phyloP scores from a whole-genome alignment of 2,888 invertebrate genomes.

The Parascotia fuliginaria region DNA sequence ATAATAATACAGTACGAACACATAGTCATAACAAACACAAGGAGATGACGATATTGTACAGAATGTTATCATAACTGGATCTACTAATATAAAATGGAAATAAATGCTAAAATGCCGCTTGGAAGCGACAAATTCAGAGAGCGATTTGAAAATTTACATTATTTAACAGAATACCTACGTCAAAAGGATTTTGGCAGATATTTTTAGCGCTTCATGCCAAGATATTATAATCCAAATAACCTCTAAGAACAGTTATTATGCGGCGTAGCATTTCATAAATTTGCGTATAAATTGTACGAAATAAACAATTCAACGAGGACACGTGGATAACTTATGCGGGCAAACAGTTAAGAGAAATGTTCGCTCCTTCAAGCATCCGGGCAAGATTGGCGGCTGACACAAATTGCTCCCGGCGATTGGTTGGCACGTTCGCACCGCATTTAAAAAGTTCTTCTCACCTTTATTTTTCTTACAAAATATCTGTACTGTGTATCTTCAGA shows the following conservation, averaged over 20 bases:
- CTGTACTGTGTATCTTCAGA: neutral
- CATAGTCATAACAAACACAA: neutral
- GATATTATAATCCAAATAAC: conserved; percentile 8
- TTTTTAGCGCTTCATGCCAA: conserved; percentile 6
- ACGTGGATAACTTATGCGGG: conserved; percentile 37
- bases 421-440: conserved; percentile 50
- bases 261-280: neutral
- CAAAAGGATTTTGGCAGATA: conserved; percentile 8
- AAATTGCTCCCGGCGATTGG: conserved; percentile 53
- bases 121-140: conserved; percentile 10
- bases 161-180: conserved; percentile 7
- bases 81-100: conserved; percentile 15
- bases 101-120: conserved; percentile 10
- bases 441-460: conserved; percentile 41
- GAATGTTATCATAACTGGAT: neutral
- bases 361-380: conserved; percentile 30
- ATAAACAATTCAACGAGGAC: conserved; percentile 33
- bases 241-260: neutral
- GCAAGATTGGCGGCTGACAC: conserved; percentile 40
- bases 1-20: neutral
- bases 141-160: conserved; percentile 15
- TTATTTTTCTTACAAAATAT: neutral
- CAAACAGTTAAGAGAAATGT: conserved; percentile 26
- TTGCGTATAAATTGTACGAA: neutral
- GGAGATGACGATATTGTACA: neutral